Evolutionary conservation across 1,140 invertebrate genomes (phyloP).

Genomic region (Drosophila ambigua): DNA sequence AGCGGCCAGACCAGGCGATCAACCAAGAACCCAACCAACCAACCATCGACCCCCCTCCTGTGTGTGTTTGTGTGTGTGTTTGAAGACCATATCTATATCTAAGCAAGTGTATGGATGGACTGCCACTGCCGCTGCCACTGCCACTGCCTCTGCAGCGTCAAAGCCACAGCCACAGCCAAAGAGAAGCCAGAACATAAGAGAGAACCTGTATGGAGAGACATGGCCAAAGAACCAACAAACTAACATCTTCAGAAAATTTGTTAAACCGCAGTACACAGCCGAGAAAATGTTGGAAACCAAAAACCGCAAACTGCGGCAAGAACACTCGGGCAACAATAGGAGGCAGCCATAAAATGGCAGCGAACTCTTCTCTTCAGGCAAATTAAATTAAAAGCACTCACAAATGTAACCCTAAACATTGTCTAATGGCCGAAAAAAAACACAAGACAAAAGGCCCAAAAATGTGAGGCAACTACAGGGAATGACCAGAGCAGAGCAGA

Average conservation of each 20-base stretch:
- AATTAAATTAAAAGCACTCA: conserved; percentile 77
- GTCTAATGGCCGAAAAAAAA: conserved; percentile 57
- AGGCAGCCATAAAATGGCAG: conserved; percentile 43
- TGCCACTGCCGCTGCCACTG: background rate
- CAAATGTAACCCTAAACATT: conserved; percentile 70
- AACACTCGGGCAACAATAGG: conserved; percentile 27
- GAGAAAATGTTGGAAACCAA: conserved; percentile 66
- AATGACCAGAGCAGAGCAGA: background rate
- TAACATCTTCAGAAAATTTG: conserved; percentile 74
- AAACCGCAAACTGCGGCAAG: conserved; percentile 56
- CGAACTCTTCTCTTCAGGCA: conserved; percentile 33
- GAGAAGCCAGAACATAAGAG: conserved; percentile 43
- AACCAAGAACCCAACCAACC: conserved; percentile 51
- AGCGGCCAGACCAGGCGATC: conserved; percentile 45
- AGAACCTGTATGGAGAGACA: conserved; percentile 76
- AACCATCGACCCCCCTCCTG: conserved; percentile 49
- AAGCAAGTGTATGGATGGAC: conserved; percentile 68
- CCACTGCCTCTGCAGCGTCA: conserved; percentile 3
- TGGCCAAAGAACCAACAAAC: conserved; percentile 33
- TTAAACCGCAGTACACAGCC: conserved; percentile 71
- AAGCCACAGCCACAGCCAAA: conserved; percentile 31
- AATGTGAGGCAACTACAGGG: conserved; percentile 41
- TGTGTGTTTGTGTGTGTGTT: conserved; percentile 36
- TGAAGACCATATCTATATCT: conserved; percentile 77
- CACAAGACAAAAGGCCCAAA: conserved; percentile 31